Evolutionary conservation across 2,888 invertebrate species (phyloP), one percentile per base, ranked within the genome.

Genomic region (Aspidiotus destructor): DNA sequence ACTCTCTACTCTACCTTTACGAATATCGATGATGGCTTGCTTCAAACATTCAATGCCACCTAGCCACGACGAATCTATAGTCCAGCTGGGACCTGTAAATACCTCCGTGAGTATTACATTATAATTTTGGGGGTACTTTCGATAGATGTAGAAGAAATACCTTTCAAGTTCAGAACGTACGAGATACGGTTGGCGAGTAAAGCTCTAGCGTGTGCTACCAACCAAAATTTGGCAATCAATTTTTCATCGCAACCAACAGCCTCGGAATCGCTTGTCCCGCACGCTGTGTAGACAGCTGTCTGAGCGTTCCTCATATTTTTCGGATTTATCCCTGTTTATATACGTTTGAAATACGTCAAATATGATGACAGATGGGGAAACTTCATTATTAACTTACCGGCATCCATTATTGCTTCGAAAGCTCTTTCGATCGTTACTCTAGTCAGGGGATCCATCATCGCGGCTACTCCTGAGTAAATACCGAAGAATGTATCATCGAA

Each of bases 1-100:
- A 13, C 81, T 77, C 71, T 83, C 81, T 75, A 82, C 81, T 16
- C 72, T 69, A 1, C 75, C 76, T 41, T 69, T 70, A 53, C 77
- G 74, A 52, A 82, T 78, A n/a, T 79, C 75, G 0, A 73, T 63
- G 40, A 75, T 73, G 2, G 81, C 82, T 68, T 81, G 78, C 72
- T 84, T 80, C 16, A 86, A 73, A 17, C 82, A 83, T 71, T 86
- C 79, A 64, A 85, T 77, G 68, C 85, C 84, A 52, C 85, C 84
- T 0, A 84, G 82, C 79, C 86, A 86, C 17, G 85, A 85, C 52
- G 84, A 82, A 75, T 86, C 86, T 65, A 85, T 80, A 1, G 84
- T 80, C 74, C 81, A 84, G 74, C 80, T 81, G 28, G 79, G 78
- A 75, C 83, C 84, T 80, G 48, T 6, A 48, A 48, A 48, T 48